Conservation (phyloP, 2,888 invertebrate genomes). For the Tuberolachnus salignus region DNA sequence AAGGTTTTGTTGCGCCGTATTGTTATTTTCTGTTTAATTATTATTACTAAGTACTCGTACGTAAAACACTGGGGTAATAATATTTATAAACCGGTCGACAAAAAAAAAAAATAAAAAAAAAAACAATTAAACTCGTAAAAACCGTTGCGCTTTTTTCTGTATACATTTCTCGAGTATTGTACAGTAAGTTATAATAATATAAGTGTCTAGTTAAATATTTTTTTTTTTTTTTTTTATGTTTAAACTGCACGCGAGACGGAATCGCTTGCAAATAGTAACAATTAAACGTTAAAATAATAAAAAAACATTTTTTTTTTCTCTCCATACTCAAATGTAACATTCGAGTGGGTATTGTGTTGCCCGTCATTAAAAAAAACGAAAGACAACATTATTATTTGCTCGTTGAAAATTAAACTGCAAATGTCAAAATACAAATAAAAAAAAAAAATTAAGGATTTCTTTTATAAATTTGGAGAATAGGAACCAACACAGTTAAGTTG, state of each 20-base stretch:
- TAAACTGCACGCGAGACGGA: not conserved
- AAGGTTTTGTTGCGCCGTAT: not conserved
- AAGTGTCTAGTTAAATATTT: conserved; percentile 5
- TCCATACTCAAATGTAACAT: not conserved
- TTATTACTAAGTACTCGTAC: not conserved
- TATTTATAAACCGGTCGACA: conserved; percentile 17
- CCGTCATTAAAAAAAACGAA: conserved; percentile 6
- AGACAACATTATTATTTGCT: not conserved
- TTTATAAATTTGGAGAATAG: not conserved
- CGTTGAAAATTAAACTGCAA: conserved; percentile 2
- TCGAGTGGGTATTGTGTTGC: not conserved
- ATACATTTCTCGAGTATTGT: not conserved
- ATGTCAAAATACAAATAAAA: too few species aligned
- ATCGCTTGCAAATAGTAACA: conserved; percentile 21
- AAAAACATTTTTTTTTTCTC: too few species aligned
- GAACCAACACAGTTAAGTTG: conserved; percentile 1
- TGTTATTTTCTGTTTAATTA: too few species aligned
- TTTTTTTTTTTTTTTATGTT: not conserved
- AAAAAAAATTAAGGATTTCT: not conserved
- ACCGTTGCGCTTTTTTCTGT: not conserved
- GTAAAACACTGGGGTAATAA: not conserved
- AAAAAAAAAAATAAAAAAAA: too few species aligned
- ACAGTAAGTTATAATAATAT: not conserved
- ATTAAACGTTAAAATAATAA: too few species aligned
- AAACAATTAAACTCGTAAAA: conserved; percentile 7